Base-by-base conservation (phyloP, 2,888 invertebrate species). In the Acrobasis repandana region DNA sequence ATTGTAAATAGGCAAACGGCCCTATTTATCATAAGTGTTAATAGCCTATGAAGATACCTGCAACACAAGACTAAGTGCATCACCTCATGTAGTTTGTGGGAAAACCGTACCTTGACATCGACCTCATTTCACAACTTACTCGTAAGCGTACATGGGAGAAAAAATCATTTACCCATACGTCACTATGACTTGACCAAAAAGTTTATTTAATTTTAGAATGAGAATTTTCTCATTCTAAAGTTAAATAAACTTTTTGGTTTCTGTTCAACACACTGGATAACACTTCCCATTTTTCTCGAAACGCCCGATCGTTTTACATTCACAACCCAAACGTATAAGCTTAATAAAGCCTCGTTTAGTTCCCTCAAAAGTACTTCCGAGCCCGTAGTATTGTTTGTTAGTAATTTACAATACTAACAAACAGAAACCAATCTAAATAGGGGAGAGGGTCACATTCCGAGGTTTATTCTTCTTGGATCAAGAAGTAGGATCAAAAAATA, bases 341-440 rank as follows among this genome's bases (percentile, higher is more conserved):
- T 58, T 50, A 58, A 58, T 58, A 58, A 58, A 58, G 36, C 58
- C 50, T 50, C 58, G 58, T 58, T 58, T 58, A 49, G 58, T 58
- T 58, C 36, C 58, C 58, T 58, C 49, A 49, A 49, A 58, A 58
- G 58, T 58, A 58, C 33, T 58, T 58, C 18, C 38, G 58, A 49
- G 34, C 48, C 47, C 57, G 49, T 58, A 49, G 49, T 58, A 58
- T 49, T 58, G 49, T 58, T 58, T 49, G 58, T 49, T 49, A 49
- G 58, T 58, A 58, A 58, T 58, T 74, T 69, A 68, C 67, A 75
- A 71, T 67, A 70, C 71, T 70, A 77, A 76, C 68, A 70, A 67
- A 65, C 64, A 65, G 67, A 70, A 74, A 72, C 71, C 66, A 61
- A 72, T 68, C 66, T 73, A 74, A 76, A 75, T 74, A 74, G 71